Percentiles rank a stretch among this genome's conserved stretches.
phyloP scores from a whole-genome alignment of 2,797 vertebrate species.

The Falco peregrinus region DNA sequence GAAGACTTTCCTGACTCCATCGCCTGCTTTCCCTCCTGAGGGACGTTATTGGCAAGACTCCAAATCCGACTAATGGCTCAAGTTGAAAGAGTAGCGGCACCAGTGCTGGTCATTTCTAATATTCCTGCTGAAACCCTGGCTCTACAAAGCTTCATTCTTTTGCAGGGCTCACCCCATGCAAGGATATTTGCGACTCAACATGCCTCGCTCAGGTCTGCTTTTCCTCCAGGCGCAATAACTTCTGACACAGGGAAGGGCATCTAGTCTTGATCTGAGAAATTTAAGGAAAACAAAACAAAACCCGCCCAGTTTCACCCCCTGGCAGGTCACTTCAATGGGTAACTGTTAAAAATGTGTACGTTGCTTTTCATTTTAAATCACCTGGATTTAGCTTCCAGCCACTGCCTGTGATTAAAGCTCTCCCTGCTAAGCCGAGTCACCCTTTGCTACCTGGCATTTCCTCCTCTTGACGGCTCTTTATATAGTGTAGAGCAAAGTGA shows the following conservation, averaged over 20 bases:
- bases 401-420: neutral
- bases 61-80: neutral
- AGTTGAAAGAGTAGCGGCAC: neutral
- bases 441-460: neutral
- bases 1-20: neutral
- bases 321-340: neutral
- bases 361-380: neutral
- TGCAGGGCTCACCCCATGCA: rapidly evolving
- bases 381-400: neutral
- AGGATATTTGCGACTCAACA: neutral
- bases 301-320: rapidly evolving
- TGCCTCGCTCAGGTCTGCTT: neutral
- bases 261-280: neutral
- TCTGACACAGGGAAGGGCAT: neutral
- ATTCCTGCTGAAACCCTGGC: neutral
- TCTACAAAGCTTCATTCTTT: neutral
- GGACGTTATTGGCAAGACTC: neutral
- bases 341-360: neutral
- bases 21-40: neutral
- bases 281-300: neutral
- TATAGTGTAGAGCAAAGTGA: neutral
- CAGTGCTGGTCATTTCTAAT: neutral
- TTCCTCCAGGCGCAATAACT: neutral
- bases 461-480: neutral
- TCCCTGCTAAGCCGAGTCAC: neutral